Evolutionary conservation across 2,113 vertebrate genomes (phyloP), one percentile per base, ranked within the genome.

Genomic region (Stigmatopora argus): DNA sequence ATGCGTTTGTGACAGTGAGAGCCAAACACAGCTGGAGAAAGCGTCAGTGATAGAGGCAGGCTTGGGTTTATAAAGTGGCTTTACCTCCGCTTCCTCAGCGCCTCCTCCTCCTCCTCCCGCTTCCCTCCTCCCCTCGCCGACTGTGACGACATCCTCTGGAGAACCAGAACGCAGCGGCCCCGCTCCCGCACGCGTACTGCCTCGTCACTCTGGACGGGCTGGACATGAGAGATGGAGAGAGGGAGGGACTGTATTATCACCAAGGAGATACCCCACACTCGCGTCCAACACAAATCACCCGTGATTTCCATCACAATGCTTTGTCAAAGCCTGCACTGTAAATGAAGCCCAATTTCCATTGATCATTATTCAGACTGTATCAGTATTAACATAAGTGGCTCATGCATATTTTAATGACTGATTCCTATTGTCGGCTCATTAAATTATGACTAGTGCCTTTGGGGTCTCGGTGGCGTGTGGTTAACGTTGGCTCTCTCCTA

Each of bases 61-160:
- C 58, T 62, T 73, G 75, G 76, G 72, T 61, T 61, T 61, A 66
- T 15, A 57, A 62, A 76, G 66, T 75, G 74, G 88, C 87, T 61
- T 92, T 88, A 92, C 90, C 90, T 92, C 86, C 81, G 78, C 77
- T 74, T 83, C 74, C 69, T 80, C 17, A 80, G 71, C 60, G 13
- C 86, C 80, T 79, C 77, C 73, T 82, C 73, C 70, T 81, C n/a
- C 26, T 26, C 46, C 71, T 86, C 81, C 59, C 76, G 79, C 19
- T 74, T 85, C 69, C 84, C 85, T 67, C 84, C 85, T 85, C 87
- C 85, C 67, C 78, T 86, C 18, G 61, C 74, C 87, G 89, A 87
- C 62, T 89, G 80, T 92, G 93, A 90, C 87, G 83, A 92, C 90
- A 92, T 91, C 83, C 90, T 94, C 92, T 90, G 93, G 91, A 95